Evolutionary conservation across 2,113 vertebrate genomes (phyloP).

Genomic region (Chaenocephalus aceratus): DNA sequence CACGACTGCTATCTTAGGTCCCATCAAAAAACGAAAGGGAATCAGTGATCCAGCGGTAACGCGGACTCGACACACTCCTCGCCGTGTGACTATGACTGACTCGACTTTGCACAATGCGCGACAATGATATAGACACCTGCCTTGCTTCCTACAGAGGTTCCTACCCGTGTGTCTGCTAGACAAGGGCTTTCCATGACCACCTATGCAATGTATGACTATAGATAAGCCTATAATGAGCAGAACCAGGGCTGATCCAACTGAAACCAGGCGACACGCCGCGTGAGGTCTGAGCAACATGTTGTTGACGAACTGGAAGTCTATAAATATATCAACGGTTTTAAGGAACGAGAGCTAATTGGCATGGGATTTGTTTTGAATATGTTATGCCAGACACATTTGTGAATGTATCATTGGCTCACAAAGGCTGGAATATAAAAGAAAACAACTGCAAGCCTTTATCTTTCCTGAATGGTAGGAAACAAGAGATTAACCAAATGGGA

Average conservation of each 20-base stretch:
- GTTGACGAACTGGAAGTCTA: background rate
- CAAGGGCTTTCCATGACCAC: background rate
- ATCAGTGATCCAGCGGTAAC: background rate
- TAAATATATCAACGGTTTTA: background rate
- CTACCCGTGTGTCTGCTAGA: background rate
- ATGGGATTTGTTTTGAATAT: constrained; percentile 18
- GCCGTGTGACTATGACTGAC: background rate
- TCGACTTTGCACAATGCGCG: background rate
- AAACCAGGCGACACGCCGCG: constrained; percentile 16
- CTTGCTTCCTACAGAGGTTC: background rate
- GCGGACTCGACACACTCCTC: background rate
- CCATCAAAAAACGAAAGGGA: constrained; percentile 9
- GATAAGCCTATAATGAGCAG: constrained; percentile 22
- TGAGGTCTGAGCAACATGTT: background rate
- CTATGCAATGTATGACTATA: background rate
- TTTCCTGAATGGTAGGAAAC: constrained; percentile 18
- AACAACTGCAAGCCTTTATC: constrained; percentile 14
- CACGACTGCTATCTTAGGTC: constrained; percentile 4
- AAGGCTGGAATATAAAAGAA: background rate
- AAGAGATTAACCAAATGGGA: constrained; percentile 35
- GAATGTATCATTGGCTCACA: constrained; percentile 26
- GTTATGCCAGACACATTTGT: constrained; percentile 18
- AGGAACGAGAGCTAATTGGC: background rate
- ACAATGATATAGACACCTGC: background rate
- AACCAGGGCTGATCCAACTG: constrained; percentile 53